Base-by-base conservation (phyloP, 2,888 invertebrate genomes). In the Synergus umbraculus region DNA sequence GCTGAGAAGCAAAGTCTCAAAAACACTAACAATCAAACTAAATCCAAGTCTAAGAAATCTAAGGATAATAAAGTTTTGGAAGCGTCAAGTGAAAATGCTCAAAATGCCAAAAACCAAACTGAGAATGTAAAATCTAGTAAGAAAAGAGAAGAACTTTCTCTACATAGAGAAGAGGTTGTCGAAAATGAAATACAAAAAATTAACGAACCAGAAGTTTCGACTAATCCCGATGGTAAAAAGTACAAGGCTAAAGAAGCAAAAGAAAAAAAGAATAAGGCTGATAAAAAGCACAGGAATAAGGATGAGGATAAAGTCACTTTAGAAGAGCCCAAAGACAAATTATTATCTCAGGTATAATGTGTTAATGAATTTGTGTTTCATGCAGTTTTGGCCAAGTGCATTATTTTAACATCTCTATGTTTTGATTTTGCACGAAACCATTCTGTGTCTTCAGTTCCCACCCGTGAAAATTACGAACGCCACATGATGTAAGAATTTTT, bases 181-280 rank as follows among this genome's bases (percentile, higher is more conserved):
- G 83, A 79, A 73, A 83, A 83, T 49, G 37, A 22, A 22, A 22
- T 22, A 22, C 22, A 22, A 22, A 22, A 73, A 15, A 37, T 29
- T 15, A 73, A 73, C 49, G 73, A 54, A n/a, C 29, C 37, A 49
- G 73, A 73, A n/a, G 4, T 54, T 73, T n/a, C 73, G 15, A 22
- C 43, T 73, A 22, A 41, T 43, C 22, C 41, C 18, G 63, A 58
- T 66, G 9, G 44, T 10, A 60, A 41, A 44, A 69, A 77, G 22
- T 77, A 29, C 67, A 41, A 29, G 49, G 8, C 82, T 41, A 58
- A 82, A 83, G 54, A 69, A 67, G 64, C 29, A 29, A n/a, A 92
- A 86, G 92, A 92, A 76, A 91, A 92, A 86, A 90, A 88, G 81
- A 91, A 90, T 85, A 92, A 92, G 83, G 89, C 90, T 37, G 91